Evolutionary conservation across 2,113 vertebrate species (phyloP).

Genomic region (Rhinopomastus cyanomelas): DNA sequence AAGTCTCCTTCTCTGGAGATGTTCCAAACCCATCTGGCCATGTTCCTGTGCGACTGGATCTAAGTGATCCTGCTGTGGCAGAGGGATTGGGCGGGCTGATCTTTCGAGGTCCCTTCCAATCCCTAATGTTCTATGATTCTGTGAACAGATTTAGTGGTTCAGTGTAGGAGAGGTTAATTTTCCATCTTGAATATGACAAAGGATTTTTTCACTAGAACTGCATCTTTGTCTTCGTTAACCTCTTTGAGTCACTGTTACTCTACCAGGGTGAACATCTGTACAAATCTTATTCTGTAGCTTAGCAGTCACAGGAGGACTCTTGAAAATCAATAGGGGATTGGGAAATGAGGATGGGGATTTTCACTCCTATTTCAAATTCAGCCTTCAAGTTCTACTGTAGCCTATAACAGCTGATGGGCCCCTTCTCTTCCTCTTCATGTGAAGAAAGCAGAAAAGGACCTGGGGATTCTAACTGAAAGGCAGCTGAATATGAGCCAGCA

Average conservation of each 20-base stretch:
- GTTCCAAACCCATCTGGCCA: no score
- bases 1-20: no score
- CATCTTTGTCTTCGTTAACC: neutral
- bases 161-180: neutral
- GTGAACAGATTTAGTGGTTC: neutral
- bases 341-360: neutral
- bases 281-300: neutral
- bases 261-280: neutral
- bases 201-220: neutral
- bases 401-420: neutral
- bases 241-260: neutral
- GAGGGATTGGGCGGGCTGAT: no score
- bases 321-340: neutral
- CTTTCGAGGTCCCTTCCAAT: no score
- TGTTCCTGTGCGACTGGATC: no score
- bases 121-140: no score
- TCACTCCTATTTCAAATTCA: neutral
- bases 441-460: neutral
- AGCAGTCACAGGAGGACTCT: neutral
- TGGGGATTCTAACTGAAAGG: neutral
- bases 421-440: neutral
- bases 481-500: no score
- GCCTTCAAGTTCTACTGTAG: neutral
- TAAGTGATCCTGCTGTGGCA: no score
- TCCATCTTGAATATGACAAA: neutral